These are phyloP conservation scores for Chironomus striatipennis DNA, from an alignment of 1,140 invertebrate species.

Conservation along the genomic window DNA sequence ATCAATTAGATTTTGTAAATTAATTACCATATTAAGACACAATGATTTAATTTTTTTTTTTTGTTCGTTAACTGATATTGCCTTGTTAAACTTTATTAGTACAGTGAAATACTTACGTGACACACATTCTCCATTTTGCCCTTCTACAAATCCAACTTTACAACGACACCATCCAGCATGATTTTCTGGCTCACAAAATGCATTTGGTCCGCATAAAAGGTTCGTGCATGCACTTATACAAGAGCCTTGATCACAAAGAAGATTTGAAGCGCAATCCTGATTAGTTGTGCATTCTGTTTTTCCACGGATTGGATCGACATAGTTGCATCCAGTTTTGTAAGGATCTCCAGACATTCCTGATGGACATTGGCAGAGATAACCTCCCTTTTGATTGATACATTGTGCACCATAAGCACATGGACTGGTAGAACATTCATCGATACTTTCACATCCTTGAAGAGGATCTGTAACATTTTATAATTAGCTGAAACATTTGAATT, in stretches of 20 bases:
- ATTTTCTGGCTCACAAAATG: constrained; percentile 78
- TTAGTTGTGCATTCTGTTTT: constrained; percentile 59
- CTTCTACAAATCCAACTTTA: constrained; percentile 68
- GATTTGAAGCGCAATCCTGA: constrained; percentile 67
- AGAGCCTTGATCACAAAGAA: constrained; percentile 64
- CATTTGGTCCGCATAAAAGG: constrained; percentile 71
- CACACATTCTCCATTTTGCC: constrained; percentile 65
- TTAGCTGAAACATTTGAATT: not conserved
- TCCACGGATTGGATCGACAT: constrained; percentile 33
- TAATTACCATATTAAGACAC: not conserved
- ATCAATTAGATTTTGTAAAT: not conserved
- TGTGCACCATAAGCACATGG: constrained; percentile 78
- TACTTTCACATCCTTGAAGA: constrained; percentile 69
- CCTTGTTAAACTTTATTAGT: not conserved
- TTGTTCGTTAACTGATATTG: not conserved
- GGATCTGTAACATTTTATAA: constrained; percentile 47
- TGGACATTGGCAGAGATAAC: constrained; percentile 76
- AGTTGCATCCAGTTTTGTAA: constrained; percentile 68
- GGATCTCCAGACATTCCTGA: constrained; percentile 72
- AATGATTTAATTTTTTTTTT: not conserved
- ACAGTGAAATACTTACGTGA: constrained; percentile 51
- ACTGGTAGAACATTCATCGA: constrained; percentile 64
- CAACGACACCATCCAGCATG: constrained; percentile 84
- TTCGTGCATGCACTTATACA: constrained; percentile 74
- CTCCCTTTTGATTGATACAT: constrained; percentile 77